Evolutionary conservation across 2,113 vertebrate genomes (phyloP), one percentile per base, ranked within the genome.

Genomic region (Eudyptes chrysolophus): DNA sequence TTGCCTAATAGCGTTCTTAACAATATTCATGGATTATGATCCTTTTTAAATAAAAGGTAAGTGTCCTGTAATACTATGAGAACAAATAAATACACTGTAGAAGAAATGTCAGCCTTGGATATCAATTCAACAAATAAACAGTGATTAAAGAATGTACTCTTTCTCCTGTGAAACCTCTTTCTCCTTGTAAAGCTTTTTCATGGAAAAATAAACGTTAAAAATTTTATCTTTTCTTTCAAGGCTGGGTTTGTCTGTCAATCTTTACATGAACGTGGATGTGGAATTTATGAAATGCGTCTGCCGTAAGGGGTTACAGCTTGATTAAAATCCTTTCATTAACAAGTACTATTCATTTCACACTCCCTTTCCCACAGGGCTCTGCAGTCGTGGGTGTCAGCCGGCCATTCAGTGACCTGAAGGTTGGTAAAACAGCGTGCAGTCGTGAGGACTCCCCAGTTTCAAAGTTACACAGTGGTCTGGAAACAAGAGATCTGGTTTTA

Each of bases 131-230:
- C 78, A 96, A 83, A 96, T 83, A 92, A 95, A 88, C 84, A 93
- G 62, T 89, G 74, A 92, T 77, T 85, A 66, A 94, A 94, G 96
- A 97, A 96, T 94, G 89, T 97, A 62, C 13, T 9, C 24, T 82
- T 81, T 89, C 66, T 92, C 48, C 75, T 92, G 38, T 83, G 75
- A 94, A 93, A 84, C 75, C 54, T 87, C 65, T 65, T 90, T 84
- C 57, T 94, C 65, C 84, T 71, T 84, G 71, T 93, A 88, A 96
- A 94, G 62, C 78, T 96, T 96, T 96, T 94, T 83, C 78, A 74
- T 92, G 78, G 87, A 92, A 95, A 94, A 97, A 97, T 86, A 95
- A 96, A 89, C 49, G 65, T 90, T 70, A 54, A 83, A 91, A 85
- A 22, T 6, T 11, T 25, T 68, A 34, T 52, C 69, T 93, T 96